phyloP scores from a whole-genome alignment of 2,888 invertebrate genomes.

The Mesorhabditis sp. region DNA sequence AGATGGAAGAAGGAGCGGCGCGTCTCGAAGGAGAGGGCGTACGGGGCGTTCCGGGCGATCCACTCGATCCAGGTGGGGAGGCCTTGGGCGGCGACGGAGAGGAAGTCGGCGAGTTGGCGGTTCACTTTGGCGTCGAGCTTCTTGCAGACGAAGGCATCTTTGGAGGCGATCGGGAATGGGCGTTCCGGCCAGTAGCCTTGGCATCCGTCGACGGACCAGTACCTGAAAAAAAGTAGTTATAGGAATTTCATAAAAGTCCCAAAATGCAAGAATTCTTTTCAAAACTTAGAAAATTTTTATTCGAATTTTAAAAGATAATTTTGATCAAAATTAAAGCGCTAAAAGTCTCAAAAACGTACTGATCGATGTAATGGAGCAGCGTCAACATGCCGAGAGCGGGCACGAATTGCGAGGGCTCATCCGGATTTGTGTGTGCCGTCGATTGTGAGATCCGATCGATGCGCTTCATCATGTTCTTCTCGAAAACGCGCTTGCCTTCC shows the following conservation, averaged over 20 bases:
- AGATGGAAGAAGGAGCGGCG: slow-evolving; percentile 93
- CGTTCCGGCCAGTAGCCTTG: background rate
- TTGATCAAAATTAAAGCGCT: background rate
- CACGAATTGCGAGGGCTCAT: background rate
- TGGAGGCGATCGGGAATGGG: slow-evolving; percentile 7
- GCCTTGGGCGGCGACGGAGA: slow-evolving; percentile 96
- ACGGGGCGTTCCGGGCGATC: slow-evolving; percentile 66
- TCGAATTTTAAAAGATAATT: background rate
- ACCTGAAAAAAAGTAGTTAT: background rate
- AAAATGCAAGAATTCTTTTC: no score
- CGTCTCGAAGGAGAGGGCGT: slow-evolving; percentile 94
- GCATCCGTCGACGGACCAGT: background rate
- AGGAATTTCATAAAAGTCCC: no score
- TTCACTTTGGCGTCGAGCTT: slow-evolving; percentile 95
- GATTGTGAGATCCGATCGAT: slow-evolving; percentile 2
- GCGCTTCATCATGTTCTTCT: slow-evolving; percentile 1
- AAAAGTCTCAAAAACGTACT: background rate
- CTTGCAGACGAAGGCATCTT: slow-evolving; percentile 34
- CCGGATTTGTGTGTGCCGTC: background rate
- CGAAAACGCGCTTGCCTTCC: slow-evolving; percentile 1
- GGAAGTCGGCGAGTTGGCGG: slow-evolving; percentile 91
- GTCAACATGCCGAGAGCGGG: background rate
- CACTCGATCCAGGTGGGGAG: slow-evolving; percentile 77
- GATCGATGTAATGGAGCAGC: slow-evolving; percentile 1
- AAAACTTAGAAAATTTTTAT: no score